Percentiles rank a stretch among this genome's conserved stretches.
Conservation (phyloP, 2,888 invertebrate genomes). For the Athripsodes cinereus region DNA sequence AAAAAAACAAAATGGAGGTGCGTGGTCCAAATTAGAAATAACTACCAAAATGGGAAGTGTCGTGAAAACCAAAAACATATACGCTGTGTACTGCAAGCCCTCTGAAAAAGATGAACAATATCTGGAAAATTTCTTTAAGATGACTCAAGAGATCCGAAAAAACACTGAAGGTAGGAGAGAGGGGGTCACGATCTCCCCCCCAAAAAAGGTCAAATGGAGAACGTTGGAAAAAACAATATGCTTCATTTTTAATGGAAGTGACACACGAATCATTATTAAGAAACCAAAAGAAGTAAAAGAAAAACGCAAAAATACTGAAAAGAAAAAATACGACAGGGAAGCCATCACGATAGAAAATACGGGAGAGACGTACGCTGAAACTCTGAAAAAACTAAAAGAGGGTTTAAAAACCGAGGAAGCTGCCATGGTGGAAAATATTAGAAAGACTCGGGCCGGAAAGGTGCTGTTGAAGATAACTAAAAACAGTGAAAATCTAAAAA, state of each 20-base stretch:
- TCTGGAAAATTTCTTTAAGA: not conserved
- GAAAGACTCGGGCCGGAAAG: not conserved
- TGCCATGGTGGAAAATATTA: not conserved
- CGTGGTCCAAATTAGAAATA: not conserved
- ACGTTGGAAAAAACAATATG: not conserved
- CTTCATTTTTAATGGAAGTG: not conserved
- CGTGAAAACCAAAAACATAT: not conserved
- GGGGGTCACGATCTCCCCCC: not conserved
- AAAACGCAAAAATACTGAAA: not conserved
- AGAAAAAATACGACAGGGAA: not conserved
- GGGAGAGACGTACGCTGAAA: not conserved
- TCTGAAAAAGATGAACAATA: not conserved
- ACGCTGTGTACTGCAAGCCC: not conserved
- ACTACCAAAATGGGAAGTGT: not conserved
- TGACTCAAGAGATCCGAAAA: not conserved
- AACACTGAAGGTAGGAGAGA: not conserved
- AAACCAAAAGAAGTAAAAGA: not conserved
- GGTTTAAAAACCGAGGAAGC: not conserved
- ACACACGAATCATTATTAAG: not conserved
- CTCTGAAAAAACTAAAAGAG: not conserved
- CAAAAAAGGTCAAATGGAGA: not conserved
- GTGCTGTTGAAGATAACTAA: not conserved
- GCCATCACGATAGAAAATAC: not conserved
- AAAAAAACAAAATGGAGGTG: not conserved
- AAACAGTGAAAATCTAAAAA: not conserved